A percentile compares a stretch with the other conserved stretches of the same genome.
Conservation (phyloP, 1,140 invertebrate species). For the Neelides sp. region DNA sequence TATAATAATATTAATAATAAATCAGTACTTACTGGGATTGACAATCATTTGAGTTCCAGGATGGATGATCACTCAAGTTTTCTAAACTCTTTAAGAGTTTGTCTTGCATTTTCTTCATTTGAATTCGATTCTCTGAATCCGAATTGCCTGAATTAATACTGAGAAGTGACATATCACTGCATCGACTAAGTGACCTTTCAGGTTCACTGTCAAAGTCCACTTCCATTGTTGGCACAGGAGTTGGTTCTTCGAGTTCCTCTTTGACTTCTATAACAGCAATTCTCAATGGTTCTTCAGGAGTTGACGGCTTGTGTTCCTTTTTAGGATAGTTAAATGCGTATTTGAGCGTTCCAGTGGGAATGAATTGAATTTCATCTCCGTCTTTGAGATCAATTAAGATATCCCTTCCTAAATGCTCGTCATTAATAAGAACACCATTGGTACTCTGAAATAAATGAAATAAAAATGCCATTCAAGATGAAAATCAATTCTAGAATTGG, state of each 20-base stretch:
- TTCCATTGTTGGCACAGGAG: not conserved
- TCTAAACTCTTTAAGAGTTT: no score
- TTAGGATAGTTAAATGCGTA: conserved; percentile 13
- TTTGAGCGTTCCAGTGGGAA: conserved; percentile 20
- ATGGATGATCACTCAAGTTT: no score
- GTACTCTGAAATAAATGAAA: conserved; percentile 21
- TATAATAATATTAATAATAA: no score
- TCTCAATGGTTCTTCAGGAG: not conserved
- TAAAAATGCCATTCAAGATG: not conserved
- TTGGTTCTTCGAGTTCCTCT: not conserved
- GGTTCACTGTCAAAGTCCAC: not conserved
- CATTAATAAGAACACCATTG: conserved; percentile 22
- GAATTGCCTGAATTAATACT: not conserved
- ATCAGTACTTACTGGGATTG: no score
- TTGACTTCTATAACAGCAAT: not conserved
- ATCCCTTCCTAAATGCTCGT: conserved; percentile 4
- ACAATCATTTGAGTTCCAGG: no score
- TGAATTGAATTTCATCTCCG: conserved; percentile 14
- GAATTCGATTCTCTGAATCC: not conserved
- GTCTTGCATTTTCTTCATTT: not conserved
- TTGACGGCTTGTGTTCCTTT: not conserved
- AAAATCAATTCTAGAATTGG: not conserved
- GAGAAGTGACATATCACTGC: not conserved
- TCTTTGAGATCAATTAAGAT: conserved; percentile 10
- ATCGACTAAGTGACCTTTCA: not conserved